Evolutionary conservation across 2,888 invertebrate genomes (phyloP).

Genomic region (Tenthredo livida): DNA sequence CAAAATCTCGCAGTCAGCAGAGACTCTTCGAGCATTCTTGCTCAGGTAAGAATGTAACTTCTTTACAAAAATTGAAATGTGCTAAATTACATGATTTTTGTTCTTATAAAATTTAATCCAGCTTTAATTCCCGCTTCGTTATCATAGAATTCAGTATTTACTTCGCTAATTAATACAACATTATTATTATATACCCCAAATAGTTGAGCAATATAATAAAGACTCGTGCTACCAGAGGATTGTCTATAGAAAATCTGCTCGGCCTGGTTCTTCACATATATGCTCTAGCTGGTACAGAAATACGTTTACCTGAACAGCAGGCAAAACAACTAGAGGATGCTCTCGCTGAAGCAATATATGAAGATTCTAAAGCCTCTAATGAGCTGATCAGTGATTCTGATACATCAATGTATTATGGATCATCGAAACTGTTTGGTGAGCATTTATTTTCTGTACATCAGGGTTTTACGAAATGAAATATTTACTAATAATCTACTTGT

Average conservation of each 20-base stretch:
- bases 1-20: conserved; percentile 81
- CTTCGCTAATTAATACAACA: background rate
- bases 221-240: conserved; percentile 79
- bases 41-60: conserved; percentile 76
- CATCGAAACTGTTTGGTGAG: conserved; percentile 31
- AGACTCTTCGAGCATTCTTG: conserved; percentile 81
- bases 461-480: background rate
- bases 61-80: conserved; percentile 29
- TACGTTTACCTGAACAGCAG: conserved; percentile 80
- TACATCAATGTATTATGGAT: conserved; percentile 70
- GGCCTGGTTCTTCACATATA: conserved; percentile 82
- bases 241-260: conserved; percentile 82
- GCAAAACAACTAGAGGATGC: conserved; percentile 79
- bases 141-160: background rate
- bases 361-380: conserved; percentile 79
- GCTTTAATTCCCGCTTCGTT: background rate
- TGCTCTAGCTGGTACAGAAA: conserved; percentile 82
- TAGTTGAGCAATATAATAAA: conserved; percentile 82
- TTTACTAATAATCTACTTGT: background rate
- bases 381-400: conserved; percentile 63
- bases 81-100: background rate
- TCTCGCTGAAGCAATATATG: conserved; percentile 81
- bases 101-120: background rate
- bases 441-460: background rate
- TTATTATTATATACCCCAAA: background rate